Evolutionary conservation across 2,797 vertebrate genomes (phyloP).

Genomic region (Tympanoctomys barrerae): DNA sequence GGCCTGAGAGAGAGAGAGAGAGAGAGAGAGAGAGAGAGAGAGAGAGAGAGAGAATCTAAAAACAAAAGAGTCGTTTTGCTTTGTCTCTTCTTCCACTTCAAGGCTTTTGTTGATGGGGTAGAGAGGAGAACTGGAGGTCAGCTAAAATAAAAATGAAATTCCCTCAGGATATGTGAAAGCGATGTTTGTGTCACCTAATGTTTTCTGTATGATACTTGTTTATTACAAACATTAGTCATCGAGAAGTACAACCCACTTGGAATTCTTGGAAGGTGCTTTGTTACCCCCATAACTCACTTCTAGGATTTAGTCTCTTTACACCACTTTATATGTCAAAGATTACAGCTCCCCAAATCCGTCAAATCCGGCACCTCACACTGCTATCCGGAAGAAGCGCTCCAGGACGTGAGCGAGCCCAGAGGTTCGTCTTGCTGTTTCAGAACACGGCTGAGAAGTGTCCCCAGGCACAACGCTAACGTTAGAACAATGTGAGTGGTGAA

Average conservation of each 20-base stretch:
- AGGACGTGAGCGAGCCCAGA: background rate
- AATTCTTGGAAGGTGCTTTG: constrained; percentile 42
- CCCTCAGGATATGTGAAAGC: background rate
- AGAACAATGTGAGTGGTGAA: background rate
- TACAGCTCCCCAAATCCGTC: constrained; percentile 49
- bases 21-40: too few species aligned
- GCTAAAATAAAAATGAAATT: background rate
- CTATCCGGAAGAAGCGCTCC: constrained; percentile 40
- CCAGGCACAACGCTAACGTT: background rate
- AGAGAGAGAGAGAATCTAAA: too few species aligned
- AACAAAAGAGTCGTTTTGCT: background rate
- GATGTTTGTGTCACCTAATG: background rate
- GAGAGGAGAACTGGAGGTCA: background rate
- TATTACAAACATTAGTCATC: constrained; percentile 49
- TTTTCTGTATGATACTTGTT: constrained; percentile 34
- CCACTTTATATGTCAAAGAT: constrained; percentile 59
- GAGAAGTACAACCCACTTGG: background rate
- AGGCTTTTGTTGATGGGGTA: background rate
- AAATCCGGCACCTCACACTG: constrained; percentile 8
- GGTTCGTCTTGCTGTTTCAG: constrained; percentile 54
- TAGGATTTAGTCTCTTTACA: constrained; percentile 43
- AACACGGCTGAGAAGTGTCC: background rate
- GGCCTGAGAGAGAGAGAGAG: too few species aligned
- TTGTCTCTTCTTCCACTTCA: background rate
- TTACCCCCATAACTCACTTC: background rate